Conservation (phyloP, 2,888 invertebrate genomes). For the Rhagonycha fulva region DNA sequence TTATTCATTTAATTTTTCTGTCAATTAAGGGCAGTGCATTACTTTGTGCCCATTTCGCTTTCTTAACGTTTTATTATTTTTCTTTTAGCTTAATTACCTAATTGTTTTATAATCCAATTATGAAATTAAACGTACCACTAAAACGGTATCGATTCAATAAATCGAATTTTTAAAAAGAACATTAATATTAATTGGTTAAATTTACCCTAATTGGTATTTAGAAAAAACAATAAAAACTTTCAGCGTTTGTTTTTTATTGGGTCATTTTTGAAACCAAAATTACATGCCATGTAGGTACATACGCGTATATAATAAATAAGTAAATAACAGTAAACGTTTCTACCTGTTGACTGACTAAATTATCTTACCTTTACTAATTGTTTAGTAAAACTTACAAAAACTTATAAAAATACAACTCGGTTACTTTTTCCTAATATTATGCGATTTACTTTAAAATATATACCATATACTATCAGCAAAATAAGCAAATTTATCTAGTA, state of each 20-base stretch:
- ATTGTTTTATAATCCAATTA: slow-evolving; percentile 19
- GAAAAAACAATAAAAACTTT: background rate
- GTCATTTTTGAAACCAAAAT: background rate
- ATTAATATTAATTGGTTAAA: background rate
- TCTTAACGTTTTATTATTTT: background rate
- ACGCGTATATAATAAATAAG: background rate
- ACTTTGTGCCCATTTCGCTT: background rate
- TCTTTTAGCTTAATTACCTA: background rate
- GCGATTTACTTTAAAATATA: background rate
- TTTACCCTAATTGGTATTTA: background rate
- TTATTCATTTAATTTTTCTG: slow-evolving; percentile 12
- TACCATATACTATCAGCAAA: slow-evolving; percentile 4
- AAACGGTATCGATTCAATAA: background rate
- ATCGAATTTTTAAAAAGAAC: background rate
- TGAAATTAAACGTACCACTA: slow-evolving; percentile 6
- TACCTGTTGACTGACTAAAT: slow-evolving; percentile 19
- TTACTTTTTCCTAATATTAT: background rate
- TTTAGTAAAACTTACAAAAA: slow-evolving; percentile 1
- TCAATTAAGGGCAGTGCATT: slow-evolving; percentile 13
- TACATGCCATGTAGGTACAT: background rate
- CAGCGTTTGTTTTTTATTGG: background rate
- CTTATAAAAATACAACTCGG: background rate
- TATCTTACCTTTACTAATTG: slow-evolving; percentile 16
- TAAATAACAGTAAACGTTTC: slow-evolving; percentile 15
- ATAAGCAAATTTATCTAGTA: slow-evolving; percentile 16